Base-by-base conservation (phyloP, 2,888 invertebrate genomes). In the Glaucopsyche alexis region DNA sequence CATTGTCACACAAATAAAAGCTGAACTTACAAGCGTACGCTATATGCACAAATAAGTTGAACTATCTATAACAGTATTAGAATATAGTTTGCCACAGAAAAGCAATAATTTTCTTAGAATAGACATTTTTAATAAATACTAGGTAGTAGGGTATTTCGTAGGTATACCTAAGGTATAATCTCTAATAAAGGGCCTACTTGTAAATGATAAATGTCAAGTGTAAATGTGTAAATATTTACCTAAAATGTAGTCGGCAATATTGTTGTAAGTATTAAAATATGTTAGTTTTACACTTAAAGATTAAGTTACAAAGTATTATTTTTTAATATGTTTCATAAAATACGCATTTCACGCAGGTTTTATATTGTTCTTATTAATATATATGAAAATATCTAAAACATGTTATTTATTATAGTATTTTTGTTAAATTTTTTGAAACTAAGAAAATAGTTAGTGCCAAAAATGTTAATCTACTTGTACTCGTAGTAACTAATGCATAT, bases 81-180 rank as follows among this genome's bases (percentile, higher is more conserved):
- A 52, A 19, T 13, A 16, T 64, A 60, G 55, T 38, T 55, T 45
- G 50, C 38, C 72, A 74, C 66, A 42, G 45, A 69, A 73, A 73
- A 75, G 75, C 75, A 75, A 75, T 75, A 75, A 73, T 72, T 72
- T 71, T 72, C 52, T 65, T 55, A 74, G 64, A 47, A 40, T 65
- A 64, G 40, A 13, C n/a, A n/a, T 55, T 69, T 47, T 60, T 38
- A 38, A 9, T 60, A 49, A 65, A 40, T 72, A 55, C 4, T 55
- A 4, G n/a, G n/a, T n/a, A n/a, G 11, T n/a, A 16, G 19, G n/a
- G 5, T 13, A 14, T 38, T 9, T 7, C 9, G 8, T 38, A 60
- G 13, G 29, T 71, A 9, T 72, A 71, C n/a, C 19, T 47, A 47
- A 47, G 5, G 52, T 13, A 11, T 47, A 38, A 38, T 38, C 64